A percentile compares a stretch with the other conserved stretches of the same genome.
These are phyloP conservation scores for Aldabrachelys gigantea DNA, from an alignment of 2,113 vertebrate genomes.

Conservation along the genomic window DNA sequence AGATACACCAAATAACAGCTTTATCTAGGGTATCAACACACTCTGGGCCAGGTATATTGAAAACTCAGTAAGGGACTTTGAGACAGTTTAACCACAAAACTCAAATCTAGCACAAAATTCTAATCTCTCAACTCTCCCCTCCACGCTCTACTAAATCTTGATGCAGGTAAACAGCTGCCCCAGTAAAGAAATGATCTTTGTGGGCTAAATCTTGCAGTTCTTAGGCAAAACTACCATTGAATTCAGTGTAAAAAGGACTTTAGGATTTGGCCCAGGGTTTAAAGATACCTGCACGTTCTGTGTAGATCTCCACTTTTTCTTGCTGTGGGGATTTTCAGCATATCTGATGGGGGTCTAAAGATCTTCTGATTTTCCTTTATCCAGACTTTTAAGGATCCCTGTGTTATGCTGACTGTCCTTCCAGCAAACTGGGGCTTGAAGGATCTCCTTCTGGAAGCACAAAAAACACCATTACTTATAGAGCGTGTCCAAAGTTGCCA, in stretches of 20 bases:
- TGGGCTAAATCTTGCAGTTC: neutral
- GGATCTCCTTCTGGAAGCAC: neutral
- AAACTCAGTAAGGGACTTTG: neutral
- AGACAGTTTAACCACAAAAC: neutral
- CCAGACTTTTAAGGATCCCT: neutral
- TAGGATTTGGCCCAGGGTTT: neutral
- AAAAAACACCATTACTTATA: neutral
- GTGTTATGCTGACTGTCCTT: neutral
- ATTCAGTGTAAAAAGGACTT: neutral
- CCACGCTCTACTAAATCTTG: neutral
- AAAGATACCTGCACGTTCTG: neutral
- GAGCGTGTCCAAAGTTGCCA: neutral
- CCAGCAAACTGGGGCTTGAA: neutral
- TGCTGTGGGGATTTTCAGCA: neutral
- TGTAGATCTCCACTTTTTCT: neutral
- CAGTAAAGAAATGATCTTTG: neutral
- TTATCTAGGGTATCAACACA: neutral
- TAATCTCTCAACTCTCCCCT: conserved; percentile 31
- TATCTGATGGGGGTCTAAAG: neutral
- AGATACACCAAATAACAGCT: neutral
- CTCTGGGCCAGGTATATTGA: neutral
- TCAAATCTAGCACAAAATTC: neutral
- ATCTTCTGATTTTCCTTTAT: rapidly evolving
- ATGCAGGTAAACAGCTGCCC: neutral
- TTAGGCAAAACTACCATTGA: neutral